Evolutionary conservation across 2,888 invertebrate genomes (phyloP).

Genomic region (Orthosia cruda): DNA sequence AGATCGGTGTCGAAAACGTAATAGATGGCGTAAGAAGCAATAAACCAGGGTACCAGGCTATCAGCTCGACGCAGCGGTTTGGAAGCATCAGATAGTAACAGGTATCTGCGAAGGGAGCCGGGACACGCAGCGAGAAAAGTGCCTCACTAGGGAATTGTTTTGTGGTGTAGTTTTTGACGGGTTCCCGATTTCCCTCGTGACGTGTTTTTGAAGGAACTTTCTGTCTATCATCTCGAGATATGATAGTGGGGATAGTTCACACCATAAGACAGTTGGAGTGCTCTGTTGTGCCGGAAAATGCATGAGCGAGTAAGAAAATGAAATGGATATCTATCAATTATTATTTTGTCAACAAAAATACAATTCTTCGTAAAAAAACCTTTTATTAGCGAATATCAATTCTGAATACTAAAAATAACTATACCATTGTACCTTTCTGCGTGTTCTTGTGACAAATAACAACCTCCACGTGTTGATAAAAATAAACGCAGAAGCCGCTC

Average conservation of each 20-base stretch:
- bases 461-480: background rate
- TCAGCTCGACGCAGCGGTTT: conserved; percentile 53
- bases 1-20: conserved; percentile 47
- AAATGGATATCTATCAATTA: background rate
- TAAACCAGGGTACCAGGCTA: conserved; percentile 58
- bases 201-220: conserved; percentile 10
- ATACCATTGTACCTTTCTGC: background rate
- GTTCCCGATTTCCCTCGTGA: background rate
- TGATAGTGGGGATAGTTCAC: background rate
- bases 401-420: background rate
- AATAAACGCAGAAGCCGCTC: background rate
- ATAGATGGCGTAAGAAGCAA: conserved; percentile 57
- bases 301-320: too few species aligned
- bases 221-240: background rate
- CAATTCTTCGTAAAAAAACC: too few species aligned
- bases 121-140: conserved; percentile 39
- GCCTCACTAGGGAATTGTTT: background rate
- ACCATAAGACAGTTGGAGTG: background rate
- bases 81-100: conserved; percentile 67
- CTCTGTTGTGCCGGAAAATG: too few species aligned
- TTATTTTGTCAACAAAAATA: background rate
- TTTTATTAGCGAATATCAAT: too few species aligned
- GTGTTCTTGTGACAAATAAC: background rate
- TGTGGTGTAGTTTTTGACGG: background rate
- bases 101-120: conserved; percentile 57